Evolutionary conservation across 2,888 invertebrate species (phyloP).

Genomic region (Hypomecis atomaria): DNA sequence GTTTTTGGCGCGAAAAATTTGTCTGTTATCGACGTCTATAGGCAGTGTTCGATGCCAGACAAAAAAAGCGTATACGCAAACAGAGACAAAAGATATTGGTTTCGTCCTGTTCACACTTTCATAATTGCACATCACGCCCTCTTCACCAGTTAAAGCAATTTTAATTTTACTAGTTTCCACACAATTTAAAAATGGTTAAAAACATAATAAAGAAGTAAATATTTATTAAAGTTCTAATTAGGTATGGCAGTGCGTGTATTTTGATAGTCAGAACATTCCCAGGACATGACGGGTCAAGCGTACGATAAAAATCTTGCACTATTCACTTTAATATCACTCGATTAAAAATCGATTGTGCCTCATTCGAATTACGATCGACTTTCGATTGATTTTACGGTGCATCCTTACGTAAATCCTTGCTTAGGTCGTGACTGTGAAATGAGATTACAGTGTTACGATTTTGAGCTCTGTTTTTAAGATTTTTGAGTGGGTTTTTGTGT

Average conservation of each 20-base stretch:
- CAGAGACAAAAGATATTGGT: no score
- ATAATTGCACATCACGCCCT: no score
- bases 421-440: conserved; percentile 77
- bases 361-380: conserved; percentile 44
- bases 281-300: conserved; percentile 80
- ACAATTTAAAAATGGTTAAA: no score
- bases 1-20: no score
- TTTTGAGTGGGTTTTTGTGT: conserved; percentile 41
- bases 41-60: no score
- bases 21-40: no score
- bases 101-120: no score
- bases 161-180: no score
- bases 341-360: conserved; percentile 46
- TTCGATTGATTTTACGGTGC: conserved; percentile 42
- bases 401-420: conserved; percentile 75
- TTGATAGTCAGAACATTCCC: conserved; percentile 75
- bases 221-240: conserved; percentile 26
- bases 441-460: conserved; percentile 28
- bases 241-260: conserved; percentile 32
- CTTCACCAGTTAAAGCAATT: no score
- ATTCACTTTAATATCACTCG: conserved; percentile 55
- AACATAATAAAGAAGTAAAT: not conserved
- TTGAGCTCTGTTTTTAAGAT: conserved; percentile 39
- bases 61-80: no score
- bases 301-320: conserved; percentile 75